Base-by-base conservation (phyloP, 2,888 invertebrate species). In the Abrostola tripartita region DNA sequence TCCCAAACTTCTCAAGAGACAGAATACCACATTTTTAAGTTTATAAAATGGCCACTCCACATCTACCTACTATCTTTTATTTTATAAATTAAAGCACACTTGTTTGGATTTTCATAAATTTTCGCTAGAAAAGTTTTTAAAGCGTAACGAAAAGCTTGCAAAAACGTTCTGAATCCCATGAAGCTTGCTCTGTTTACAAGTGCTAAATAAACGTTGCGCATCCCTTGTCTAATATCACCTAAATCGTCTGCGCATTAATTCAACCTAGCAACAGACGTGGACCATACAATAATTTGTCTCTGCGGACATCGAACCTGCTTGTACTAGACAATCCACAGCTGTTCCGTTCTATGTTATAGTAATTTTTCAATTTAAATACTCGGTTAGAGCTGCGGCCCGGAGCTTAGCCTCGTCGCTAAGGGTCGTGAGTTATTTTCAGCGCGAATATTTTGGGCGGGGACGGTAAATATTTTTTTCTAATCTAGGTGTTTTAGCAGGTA, bases 241-340 rank as follows among this genome's bases (percentile, higher is more conserved):
- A 36, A 36, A 50, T 36, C 36, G 36, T 50, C 35, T 36, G 35
- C 11, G 11, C 36, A 50, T 52, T 52, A 36, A 54, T n/a, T 35
- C 44, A 53, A 41, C 12, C 42, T 6, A 10, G 56, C 44, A 37
- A 58, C 10, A 40, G 44, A 47, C 5, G 42, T 38, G 49, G 38
- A n/a, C n/a, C 37, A 49, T n/a, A 61, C 35, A 63, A 53, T 53
- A 37, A 63, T 52, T 59, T 37, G 52, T 53, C 37, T 40, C 35
- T 14, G 50, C 14, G 36, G 36, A 55, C 54, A 44, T 44, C 54
- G 54, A 61, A 61, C 38, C 51, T 65, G 24, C 36, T 40, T 9
- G 14, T 9, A 44, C 14, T 36, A 65, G 61, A 55, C 64, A 54
- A 40, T 11, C 7, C 37, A 10, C 64, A 61, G 50, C 61, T 64